Evolutionary conservation across 1,140 invertebrate genomes (phyloP), one percentile per base, ranked within the genome.

Genomic region (Pseudachorutes palmiensis): DNA sequence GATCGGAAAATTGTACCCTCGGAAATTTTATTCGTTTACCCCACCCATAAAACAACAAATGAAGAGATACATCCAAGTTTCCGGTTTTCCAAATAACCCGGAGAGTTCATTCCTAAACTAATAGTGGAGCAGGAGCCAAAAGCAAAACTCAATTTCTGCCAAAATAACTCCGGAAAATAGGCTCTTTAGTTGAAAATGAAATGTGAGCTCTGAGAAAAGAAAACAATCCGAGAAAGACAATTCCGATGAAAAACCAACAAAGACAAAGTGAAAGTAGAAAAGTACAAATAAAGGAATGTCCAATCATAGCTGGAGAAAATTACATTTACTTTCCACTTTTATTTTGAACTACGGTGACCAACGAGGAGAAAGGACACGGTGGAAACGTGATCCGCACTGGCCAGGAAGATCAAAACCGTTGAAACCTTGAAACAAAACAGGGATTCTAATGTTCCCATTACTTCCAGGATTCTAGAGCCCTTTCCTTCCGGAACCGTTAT

Each of bases 111-210:
- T n/a, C n/a, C n/a, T n/a, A n/a, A n/a, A n/a, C n/a, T n/a, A n/a
- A n/a, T n/a, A n/a, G n/a, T n/a, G n/a, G n/a, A n/a, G n/a, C n/a
- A n/a, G n/a, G n/a, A n/a, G n/a, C n/a, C n/a, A n/a, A n/a, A n/a
- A n/a, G n/a, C n/a, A n/a, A n/a, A 55, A 55, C 51, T 55, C 51
- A 55, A 55, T 55, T 55, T 55, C 51, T 55, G 5, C 14, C 9
- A 24, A 55, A 55, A 19, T 26, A 55, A 12, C 24, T 55, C 24
- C 9, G 51, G 24, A 55, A 55, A 55, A 55, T 26, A 26, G 24
- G 36, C 5, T 9, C 36, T 41, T 41, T 5, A 14, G 51, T 9
- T 5, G 51, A 55, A 55, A 55, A 26, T 24, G 24, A 45, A 45
- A 45, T 45, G 36, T 9, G 36, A 45, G 36, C 36, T 45, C 36